Conservation (phyloP, 2,113 vertebrate genomes). For the Anser cygnoides region DNA sequence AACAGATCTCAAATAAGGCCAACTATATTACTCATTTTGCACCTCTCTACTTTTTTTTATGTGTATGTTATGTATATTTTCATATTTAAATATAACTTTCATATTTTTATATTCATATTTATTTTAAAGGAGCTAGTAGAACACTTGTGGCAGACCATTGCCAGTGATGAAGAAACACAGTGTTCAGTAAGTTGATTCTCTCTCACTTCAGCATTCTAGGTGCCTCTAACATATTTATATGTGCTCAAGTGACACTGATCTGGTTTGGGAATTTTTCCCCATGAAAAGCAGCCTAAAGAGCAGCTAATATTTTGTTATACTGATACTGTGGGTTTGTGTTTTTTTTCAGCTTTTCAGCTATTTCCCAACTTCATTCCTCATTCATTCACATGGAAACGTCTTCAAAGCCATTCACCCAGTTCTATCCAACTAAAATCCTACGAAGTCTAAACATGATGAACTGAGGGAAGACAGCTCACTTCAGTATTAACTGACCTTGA, state of each 20-base stretch:
- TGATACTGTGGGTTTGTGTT: not conserved
- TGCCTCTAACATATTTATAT: not conserved
- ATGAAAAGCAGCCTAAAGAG: not conserved
- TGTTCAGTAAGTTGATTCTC: not conserved
- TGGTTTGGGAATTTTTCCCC: not conserved
- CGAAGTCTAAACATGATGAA: not conserved
- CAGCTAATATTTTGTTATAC: not conserved
- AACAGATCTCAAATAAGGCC: not conserved
- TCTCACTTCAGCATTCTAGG: not conserved
- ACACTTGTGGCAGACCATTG: not conserved
- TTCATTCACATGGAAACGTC: not conserved
- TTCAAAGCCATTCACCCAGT: not conserved
- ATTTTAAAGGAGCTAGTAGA: not conserved
- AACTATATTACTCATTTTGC: not conserved
- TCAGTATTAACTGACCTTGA: not conserved
- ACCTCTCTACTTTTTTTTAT: not conserved
- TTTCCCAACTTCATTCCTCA: not conserved
- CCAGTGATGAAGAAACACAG: not conserved
- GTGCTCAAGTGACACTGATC: not conserved
- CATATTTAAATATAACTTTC: no score
- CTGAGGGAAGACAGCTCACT: not conserved
- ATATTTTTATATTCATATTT: no score
- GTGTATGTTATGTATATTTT: no score
- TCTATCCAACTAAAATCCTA: not conserved
- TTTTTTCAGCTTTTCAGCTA: not conserved